These are phyloP conservation scores for Scyliorhinus canicula DNA, from an alignment of 2,797 vertebrate genomes.

Conservation along the genomic window DNA sequence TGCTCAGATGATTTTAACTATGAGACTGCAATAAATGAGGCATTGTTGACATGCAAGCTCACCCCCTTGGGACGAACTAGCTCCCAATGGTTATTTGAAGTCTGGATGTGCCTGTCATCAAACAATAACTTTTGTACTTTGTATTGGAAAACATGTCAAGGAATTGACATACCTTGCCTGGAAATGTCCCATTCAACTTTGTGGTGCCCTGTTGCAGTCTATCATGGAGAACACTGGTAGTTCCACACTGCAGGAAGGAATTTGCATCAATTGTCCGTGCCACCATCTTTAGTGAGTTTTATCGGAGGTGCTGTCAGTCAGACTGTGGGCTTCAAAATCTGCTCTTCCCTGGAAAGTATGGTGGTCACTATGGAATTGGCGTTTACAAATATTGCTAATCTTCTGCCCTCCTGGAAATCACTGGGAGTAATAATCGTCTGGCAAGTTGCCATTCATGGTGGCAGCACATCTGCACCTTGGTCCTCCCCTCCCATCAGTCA, in stretches of 20 bases:
- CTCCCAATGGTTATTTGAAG: background rate
- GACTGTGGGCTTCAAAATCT: background rate
- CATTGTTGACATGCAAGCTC: no score
- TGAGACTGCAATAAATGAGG: no score
- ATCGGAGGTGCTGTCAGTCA: background rate
- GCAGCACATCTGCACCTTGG: background rate
- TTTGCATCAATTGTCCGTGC: background rate
- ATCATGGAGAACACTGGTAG: no score
- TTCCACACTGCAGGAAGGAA: background rate
- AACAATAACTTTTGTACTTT: background rate
- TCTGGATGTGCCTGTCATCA: background rate
- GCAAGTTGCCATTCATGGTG: background rate
- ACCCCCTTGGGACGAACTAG: no score
- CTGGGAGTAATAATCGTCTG: background rate
- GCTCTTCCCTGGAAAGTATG: background rate
- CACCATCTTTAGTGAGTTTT: background rate
- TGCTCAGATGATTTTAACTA: no score
- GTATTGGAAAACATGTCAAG: background rate
- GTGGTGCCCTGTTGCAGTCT: no score
- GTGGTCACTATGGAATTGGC: background rate
- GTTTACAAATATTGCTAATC: background rate
- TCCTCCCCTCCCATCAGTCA: background rate
- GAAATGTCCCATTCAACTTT: no score
- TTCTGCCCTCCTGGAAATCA: background rate
- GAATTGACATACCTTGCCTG: no score